Evolutionary conservation across 1,140 invertebrate genomes (phyloP), one percentile per base, ranked within the genome.

Genomic region (Paralvinella palmiformis): DNA sequence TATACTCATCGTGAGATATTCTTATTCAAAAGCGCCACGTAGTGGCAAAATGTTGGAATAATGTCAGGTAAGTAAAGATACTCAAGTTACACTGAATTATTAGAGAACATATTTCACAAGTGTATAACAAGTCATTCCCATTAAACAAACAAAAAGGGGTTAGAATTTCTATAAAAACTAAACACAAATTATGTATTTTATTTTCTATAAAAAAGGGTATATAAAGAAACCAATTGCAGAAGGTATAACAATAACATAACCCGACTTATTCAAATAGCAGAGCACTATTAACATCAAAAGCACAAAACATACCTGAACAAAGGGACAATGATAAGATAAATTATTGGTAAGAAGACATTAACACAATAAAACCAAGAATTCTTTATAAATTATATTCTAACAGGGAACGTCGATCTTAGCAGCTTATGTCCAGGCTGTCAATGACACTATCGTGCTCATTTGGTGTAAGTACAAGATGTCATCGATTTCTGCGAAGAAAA

Each of bases 81-180:
- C 24, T 10, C 5, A 52, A 52, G 48, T 20, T 52, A 52, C 15
- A 52, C 20, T 3, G n/a, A 4, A 52, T 3, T 52, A 27, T 7
- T 52, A 52, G 31, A 52, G 48, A 52, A 52, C 5, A n/a, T n/a
- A 52, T 52, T 13, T 13, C 48, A 52, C 48, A 10, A 29, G 48
- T 15, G n/a, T 52, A 52, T 52, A 2, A 52, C 17, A 52, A 52
- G 2, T 52, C 48, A 17, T 52, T 20, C 48, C 48, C 48, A 13
- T 5, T 52, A 17, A 15, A 4, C n/a, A 52, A 1, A 52, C 24
- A 52, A 52, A 52, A 27, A 1, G 48, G 31, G 48, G 10, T 52
- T 52, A 52, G 17, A 15, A 52, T 27, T 52, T 52, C 48, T 29
- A 52, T 52, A 52, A 52, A 52, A 22, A 27, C 24, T 52, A 48